phyloP scores from a whole-genome alignment of 2,888 invertebrate species.

The Orchesellides sinensis region DNA sequence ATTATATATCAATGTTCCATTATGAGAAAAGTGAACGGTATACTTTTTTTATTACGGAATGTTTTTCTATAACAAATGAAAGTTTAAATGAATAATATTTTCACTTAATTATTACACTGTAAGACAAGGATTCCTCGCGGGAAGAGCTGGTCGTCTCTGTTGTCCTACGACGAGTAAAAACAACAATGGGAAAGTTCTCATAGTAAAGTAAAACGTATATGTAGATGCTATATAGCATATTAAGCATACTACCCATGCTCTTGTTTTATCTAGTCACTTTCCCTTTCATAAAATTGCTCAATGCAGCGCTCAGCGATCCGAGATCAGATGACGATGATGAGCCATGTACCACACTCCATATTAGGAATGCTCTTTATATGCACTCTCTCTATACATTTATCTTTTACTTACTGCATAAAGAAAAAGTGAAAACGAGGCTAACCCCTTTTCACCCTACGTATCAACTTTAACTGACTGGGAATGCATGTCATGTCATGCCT shows the following conservation, averaged over 20 bases:
- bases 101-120: constrained; percentile 47
- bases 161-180: constrained; percentile 38
- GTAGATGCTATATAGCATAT: not conserved
- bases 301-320: constrained; percentile 14
- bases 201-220: constrained; percentile 10
- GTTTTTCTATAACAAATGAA: constrained; percentile 6
- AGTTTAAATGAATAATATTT: constrained; percentile 57
- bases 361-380: not conserved
- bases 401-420: not conserved
- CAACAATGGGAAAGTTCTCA: constrained; percentile 51
- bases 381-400: not conserved
- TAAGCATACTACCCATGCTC: not conserved
- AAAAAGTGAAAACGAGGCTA: not conserved
- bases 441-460: constrained; percentile 18
- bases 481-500: constrained; percentile 45
- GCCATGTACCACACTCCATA: not conserved
- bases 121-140: constrained; percentile 1
- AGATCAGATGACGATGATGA: constrained; percentile 8
- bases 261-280: not conserved
- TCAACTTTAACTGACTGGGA: constrained; percentile 28
- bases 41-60: not conserved
- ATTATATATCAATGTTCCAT: not conserved
- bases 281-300: constrained; percentile 18
- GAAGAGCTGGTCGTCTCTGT: not conserved
- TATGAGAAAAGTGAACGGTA: not conserved